A percentile compares a stretch with the other conserved stretches of the same genome.
Conservation (phyloP, 2,888 invertebrate species). For the Augiades crinisus region DNA sequence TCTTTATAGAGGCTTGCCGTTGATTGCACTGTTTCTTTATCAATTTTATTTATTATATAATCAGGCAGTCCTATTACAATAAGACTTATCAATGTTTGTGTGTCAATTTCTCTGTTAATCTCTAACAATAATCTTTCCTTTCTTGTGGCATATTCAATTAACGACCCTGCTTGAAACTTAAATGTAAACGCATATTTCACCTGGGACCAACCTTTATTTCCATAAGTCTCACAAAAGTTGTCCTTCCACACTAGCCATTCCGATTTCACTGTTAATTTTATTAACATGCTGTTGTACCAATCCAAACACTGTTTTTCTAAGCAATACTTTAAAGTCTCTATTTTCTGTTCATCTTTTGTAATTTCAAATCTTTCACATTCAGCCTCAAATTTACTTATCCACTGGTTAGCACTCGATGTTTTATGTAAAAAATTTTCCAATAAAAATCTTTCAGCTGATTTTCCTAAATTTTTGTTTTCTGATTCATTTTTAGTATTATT, state of each 20-base stretch:
- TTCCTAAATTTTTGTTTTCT: not conserved
- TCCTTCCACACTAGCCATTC: conserved; percentile 24
- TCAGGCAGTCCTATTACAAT: conserved; percentile 28
- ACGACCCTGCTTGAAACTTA: conserved; percentile 24
- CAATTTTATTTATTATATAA: conserved; percentile 25
- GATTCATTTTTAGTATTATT: not conserved
- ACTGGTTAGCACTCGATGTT: conserved; percentile 21
- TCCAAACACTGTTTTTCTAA: conserved; percentile 20
- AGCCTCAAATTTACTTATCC: conserved; percentile 28
- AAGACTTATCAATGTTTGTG: conserved; percentile 27
- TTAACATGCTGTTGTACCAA: conserved; percentile 27
- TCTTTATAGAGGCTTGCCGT: conserved; percentile 31
- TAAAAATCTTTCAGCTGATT: not conserved
- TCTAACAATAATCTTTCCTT: conserved; percentile 32
- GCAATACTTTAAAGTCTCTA: conserved; percentile 23
- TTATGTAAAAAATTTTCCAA: conserved; percentile 17
- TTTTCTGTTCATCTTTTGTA: conserved; percentile 22
- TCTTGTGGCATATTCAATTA: conserved; percentile 33
- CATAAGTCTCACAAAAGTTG: conserved; percentile 24
- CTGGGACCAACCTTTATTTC: conserved; percentile 29
- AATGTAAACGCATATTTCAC: conserved; percentile 29
- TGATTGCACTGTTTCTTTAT: conserved; percentile 11
- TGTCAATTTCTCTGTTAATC: conserved; percentile 28
- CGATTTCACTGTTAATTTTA: conserved; percentile 22
- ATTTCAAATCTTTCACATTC: conserved; percentile 27